Conservation (phyloP, 2,797 vertebrate species). For the Peromyscus eremicus region DNA sequence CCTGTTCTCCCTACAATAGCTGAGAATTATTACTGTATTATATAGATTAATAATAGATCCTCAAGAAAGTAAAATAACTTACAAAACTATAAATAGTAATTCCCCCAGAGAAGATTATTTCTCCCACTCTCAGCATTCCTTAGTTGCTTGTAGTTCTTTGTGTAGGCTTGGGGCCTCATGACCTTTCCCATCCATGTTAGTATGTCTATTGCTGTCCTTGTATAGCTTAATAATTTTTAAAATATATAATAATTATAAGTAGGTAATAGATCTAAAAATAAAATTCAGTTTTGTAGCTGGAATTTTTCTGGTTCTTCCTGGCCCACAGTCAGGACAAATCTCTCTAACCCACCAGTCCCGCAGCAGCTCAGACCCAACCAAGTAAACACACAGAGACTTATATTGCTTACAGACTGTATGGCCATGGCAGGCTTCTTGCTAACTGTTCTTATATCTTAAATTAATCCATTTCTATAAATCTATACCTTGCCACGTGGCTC, state of each 20-base stretch:
- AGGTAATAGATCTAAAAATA: not conserved
- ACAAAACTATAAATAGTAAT: not conserved
- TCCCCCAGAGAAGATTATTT: not conserved
- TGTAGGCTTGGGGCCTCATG: not conserved
- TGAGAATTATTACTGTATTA: not conserved
- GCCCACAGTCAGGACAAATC: no score
- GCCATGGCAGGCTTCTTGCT: no score
- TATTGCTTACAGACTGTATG: no score
- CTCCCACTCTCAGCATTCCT: not conserved
- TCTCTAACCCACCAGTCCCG: no score
- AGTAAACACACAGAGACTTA: no score
- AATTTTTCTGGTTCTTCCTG: no score
- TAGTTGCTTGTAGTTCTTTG: no score
- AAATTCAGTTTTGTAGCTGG: no score
- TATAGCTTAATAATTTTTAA: not conserved
- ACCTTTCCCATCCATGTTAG: not conserved
- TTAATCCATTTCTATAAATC: no score
- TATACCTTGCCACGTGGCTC: no score
- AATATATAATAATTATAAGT: not conserved
- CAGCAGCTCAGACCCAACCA: no score
- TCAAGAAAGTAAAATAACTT: not conserved
- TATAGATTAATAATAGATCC: not conserved
- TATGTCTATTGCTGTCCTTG: not conserved
- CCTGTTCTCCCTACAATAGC: not conserved
- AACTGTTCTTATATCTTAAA: no score